A percentile compares a stretch with the other conserved stretches of the same genome.
phyloP scores from a whole-genome alignment of 2,888 invertebrate species.

The Nudaria mundana region DNA sequence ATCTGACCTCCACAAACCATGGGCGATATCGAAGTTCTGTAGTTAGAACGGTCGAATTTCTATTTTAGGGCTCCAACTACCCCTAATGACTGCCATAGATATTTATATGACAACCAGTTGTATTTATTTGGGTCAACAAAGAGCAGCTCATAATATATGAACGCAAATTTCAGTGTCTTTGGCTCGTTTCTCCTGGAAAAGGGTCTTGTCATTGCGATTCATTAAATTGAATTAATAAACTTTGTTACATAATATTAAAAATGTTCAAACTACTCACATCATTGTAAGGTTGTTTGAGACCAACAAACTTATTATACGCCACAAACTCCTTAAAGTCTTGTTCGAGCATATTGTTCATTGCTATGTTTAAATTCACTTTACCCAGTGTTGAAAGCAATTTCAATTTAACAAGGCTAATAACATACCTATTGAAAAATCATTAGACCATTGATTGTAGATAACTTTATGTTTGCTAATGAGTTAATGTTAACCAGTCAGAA shows the following conservation, averaged over 20 bases:
- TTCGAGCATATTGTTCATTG: slow-evolving; percentile 6
- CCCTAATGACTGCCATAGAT: too few species aligned
- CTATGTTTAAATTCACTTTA: not conserved
- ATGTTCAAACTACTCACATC: slow-evolving; percentile 53
- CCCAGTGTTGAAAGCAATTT: slow-evolving; percentile 4
- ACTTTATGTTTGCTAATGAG: slow-evolving; percentile 7
- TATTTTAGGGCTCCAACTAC: too few species aligned
- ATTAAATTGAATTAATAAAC: too few species aligned
- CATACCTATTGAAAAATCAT: not conserved
- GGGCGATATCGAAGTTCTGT: too few species aligned
- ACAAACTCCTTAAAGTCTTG: slow-evolving; percentile 13
- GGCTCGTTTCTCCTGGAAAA: too few species aligned
- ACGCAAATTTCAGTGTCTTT: too few species aligned
- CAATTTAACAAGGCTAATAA: slow-evolving; percentile 2
- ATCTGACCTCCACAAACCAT: too few species aligned
- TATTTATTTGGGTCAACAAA: too few species aligned
- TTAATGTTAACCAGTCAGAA: slow-evolving; percentile 1
- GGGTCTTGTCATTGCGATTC: too few species aligned
- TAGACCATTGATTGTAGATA: slow-evolving; percentile 7
- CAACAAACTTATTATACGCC: slow-evolving; percentile 26
- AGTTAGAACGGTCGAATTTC: too few species aligned
- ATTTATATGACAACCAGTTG: too few species aligned
- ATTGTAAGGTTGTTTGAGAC: slow-evolving; percentile 43
- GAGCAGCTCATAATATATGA: too few species aligned
- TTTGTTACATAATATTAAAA: not conserved